Evolutionary conservation across 2,888 invertebrate genomes (phyloP).

Genomic region (Coleophora deauratella): DNA sequence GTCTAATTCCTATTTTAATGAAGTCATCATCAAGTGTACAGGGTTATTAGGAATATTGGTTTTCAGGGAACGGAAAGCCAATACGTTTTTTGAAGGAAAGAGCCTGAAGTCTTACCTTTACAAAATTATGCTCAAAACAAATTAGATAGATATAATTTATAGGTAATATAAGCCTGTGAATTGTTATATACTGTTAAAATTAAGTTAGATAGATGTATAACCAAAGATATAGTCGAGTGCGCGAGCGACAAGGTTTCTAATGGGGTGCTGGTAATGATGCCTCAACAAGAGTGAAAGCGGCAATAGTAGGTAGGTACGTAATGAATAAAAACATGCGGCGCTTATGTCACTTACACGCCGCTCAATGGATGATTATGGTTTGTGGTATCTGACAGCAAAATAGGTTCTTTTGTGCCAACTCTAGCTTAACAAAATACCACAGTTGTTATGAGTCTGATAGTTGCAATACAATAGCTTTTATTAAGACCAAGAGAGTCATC

Average conservation of each 20-base stretch:
- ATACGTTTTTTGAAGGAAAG: neutral
- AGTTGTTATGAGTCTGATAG: slow-evolving; percentile 2
- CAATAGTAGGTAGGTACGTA: slow-evolving; percentile 21
- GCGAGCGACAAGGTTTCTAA: slow-evolving; percentile 34
- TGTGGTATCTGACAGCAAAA: neutral
- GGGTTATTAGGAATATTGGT: neutral
- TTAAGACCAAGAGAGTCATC: neutral
- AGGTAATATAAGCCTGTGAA: no score
- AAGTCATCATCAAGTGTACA: no score
- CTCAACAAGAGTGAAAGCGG: slow-evolving; percentile 1
- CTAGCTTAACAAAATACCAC: slow-evolving; percentile 12
- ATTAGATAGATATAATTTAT: no score
- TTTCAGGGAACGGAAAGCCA: no score
- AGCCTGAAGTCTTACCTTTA: no score
- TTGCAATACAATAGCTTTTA: slow-evolving; percentile 8
- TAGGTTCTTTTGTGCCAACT: neutral
- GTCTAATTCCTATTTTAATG: neutral
- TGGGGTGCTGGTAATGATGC: slow-evolving; percentile 25
- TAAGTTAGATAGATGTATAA: no score
- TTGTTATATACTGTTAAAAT: no score
- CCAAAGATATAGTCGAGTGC: no score
- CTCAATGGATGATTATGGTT: slow-evolving; percentile 3
- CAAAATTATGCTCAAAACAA: no score
- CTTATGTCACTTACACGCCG: slow-evolving; percentile 22
- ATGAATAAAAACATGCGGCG: slow-evolving; percentile 33